Percentiles rank a stretch among this genome's conserved stretches.
These are phyloP conservation scores for Habropoda laboriosa DNA, from an alignment of 1,140 invertebrate species.

Conservation along the genomic window DNA sequence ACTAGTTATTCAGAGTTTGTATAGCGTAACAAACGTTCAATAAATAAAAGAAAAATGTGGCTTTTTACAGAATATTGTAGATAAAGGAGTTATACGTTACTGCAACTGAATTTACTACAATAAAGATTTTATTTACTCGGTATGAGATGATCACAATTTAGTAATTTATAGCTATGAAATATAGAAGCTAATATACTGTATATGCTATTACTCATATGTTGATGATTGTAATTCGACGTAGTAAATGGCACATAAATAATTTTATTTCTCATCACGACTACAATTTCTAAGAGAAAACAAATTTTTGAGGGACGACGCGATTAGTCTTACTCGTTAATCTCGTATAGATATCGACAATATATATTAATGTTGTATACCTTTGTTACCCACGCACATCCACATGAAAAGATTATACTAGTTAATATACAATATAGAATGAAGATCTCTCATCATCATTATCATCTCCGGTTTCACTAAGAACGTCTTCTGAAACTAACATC, in stretches of 20 bases:
- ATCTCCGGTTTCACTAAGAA: constrained; percentile 83
- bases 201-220: constrained; percentile 52
- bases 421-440: constrained; percentile 44
- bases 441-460: constrained; percentile 79
- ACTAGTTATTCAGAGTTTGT: not conserved
- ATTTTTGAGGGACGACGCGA: not conserved
- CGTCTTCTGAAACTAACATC: constrained; percentile 84
- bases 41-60: not conserved
- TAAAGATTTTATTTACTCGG: constrained; percentile 72
- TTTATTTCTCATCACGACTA: constrained; percentile 52
- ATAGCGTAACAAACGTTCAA: not conserved
- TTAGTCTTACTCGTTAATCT: constrained; percentile 1
- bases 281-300: constrained; percentile 28
- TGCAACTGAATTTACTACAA: constrained; percentile 33
- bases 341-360: constrained; percentile 12
- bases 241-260: constrained; percentile 76
- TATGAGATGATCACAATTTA: constrained; percentile 73
- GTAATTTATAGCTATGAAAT: constrained; percentile 70
- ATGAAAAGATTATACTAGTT: constrained; percentile 44
- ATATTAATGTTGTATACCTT: constrained; percentile 42
- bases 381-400: constrained; percentile 43
- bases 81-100: not conserved
- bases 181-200: constrained; percentile 73
- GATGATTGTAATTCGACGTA: constrained; percentile 66
- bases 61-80: not conserved